phyloP scores from a whole-genome alignment of 2,797 vertebrate species.

The Xiphorhynchus erythropygius region DNA sequence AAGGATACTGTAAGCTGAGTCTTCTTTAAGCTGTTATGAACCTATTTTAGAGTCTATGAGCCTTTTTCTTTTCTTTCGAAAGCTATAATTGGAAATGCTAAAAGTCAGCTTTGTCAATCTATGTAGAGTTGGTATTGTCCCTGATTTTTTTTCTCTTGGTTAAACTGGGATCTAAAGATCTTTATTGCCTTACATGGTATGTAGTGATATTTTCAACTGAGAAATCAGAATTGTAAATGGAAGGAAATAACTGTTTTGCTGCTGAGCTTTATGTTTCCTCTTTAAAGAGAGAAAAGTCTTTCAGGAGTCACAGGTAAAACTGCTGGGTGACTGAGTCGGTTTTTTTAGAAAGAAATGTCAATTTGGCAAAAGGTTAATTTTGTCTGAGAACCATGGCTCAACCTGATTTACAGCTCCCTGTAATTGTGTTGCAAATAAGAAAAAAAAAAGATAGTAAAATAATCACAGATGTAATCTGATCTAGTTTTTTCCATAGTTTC shows the following conservation, averaged over 20 bases:
- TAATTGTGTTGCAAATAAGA: neutral
- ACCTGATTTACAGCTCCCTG: conserved; percentile 9
- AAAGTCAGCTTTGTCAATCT: too few relatives aligned
- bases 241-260: neutral
- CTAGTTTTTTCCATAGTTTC: neutral
- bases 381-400: neutral
- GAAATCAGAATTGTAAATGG: neutral
- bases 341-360: neutral
- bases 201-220: neutral
- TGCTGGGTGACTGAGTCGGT: neutral
- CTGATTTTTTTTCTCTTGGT: too few relatives aligned
- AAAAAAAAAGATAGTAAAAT: neutral
- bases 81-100: too few relatives aligned
- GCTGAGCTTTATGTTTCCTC: neutral
- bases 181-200: neutral
- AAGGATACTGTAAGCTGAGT: too few relatives aligned
- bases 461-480: neutral
- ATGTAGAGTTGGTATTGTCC: too few relatives aligned
- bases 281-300: neutral
- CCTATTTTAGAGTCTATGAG: too few relatives aligned
- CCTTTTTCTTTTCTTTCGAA: too few relatives aligned
- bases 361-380: conserved; percentile 5
- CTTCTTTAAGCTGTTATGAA: too few relatives aligned
- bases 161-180: too few relatives aligned
- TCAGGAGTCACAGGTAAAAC: neutral